Evolutionary conservation across 2,888 invertebrate species (phyloP).

Genomic region (Plagiodera versicolora): DNA sequence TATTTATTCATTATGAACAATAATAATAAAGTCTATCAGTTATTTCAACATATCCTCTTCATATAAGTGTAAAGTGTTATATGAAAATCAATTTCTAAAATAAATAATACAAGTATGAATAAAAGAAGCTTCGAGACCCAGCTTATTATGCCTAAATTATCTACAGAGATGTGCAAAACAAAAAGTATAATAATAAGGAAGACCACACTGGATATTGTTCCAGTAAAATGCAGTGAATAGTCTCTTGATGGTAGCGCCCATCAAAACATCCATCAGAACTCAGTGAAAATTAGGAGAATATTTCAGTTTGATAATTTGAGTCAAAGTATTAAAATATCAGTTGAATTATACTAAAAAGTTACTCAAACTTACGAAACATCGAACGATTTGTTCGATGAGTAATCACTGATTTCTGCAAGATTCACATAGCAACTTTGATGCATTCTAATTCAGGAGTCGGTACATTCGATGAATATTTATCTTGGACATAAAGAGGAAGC

Average conservation of each 20-base stretch:
- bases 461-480: not conserved
- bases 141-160: not conserved
- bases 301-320: too few species aligned
- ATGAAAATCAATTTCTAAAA: not conserved
- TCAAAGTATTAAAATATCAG: too few species aligned
- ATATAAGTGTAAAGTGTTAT: constrained; percentile 1
- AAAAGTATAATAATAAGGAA: not conserved
- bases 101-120: not conserved
- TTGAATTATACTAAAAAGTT: too few species aligned
- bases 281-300: not conserved
- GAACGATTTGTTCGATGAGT: not conserved
- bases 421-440: not conserved
- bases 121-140: not conserved
- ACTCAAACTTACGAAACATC: not conserved
- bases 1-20: not conserved
- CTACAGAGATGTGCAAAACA: not conserved
- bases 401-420: not conserved
- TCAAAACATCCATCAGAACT: not conserved
- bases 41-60: not conserved
- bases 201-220: not conserved
- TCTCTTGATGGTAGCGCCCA: not conserved
- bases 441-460: not conserved
- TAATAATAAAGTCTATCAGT: not conserved
- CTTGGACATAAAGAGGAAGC: too few species aligned
- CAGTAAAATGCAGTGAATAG: not conserved